phyloP scores from a whole-genome alignment of 1,140 invertebrate genomes.

The Cydia amplana region DNA sequence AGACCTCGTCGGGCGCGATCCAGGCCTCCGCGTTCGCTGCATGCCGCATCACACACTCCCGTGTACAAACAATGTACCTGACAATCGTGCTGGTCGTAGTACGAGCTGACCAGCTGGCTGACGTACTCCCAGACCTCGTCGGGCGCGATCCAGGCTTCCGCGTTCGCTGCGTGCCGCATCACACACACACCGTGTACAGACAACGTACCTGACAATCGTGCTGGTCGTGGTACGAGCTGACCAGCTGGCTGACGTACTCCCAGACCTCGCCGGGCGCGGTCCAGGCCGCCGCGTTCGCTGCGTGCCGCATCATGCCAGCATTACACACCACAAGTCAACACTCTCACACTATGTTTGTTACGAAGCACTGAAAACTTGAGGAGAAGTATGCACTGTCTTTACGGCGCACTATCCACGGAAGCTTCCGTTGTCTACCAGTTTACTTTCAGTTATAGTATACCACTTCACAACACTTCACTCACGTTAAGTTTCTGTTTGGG shows the following conservation, averaged over 20 bases:
- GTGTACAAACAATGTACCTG: slow-evolving; percentile 51
- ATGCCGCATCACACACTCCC: slow-evolving; percentile 58
- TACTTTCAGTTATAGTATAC: slow-evolving; percentile 17
- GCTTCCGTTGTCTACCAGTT: slow-evolving; percentile 29
- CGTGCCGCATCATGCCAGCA: slow-evolving; percentile 74
- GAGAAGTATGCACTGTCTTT: not conserved
- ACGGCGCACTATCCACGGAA: not conserved
- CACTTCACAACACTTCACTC: slow-evolving; percentile 40
- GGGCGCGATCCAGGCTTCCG: slow-evolving; percentile 67
- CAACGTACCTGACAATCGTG: slow-evolving; percentile 68
- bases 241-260: slow-evolving; percentile 75
- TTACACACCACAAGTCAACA: slow-evolving; percentile 38
- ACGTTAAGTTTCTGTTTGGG: not conserved
- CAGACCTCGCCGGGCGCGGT: slow-evolving; percentile 74
- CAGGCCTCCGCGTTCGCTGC: slow-evolving; percentile 60
- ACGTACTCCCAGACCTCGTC: slow-evolving; percentile 76
- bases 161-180: slow-evolving; percentile 68
- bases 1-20: slow-evolving; percentile 73
- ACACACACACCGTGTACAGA: slow-evolving; percentile 31
- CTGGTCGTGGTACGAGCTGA: slow-evolving; percentile 75
- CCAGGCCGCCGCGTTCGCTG: slow-evolving; percentile 62
- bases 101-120: slow-evolving; percentile 74
- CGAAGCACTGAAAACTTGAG: not conserved
- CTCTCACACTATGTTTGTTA: not conserved
- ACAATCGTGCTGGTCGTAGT: slow-evolving; percentile 73